phyloP scores from a whole-genome alignment of 2,888 invertebrate species.

The Aspidiotus destructor region DNA sequence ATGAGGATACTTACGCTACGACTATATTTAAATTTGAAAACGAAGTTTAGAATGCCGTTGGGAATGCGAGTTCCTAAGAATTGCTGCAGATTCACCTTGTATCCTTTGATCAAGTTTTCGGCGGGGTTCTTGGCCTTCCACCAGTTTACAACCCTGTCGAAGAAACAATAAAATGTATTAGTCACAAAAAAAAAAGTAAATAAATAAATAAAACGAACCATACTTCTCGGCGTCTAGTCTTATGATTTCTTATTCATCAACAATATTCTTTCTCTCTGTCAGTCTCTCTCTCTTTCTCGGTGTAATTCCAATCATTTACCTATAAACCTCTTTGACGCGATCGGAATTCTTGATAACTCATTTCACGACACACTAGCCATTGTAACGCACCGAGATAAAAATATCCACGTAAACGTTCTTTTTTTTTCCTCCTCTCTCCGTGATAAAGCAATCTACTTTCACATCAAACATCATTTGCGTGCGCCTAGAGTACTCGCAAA shows the following conservation, averaged over 20 bases:
- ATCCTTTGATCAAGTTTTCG: constrained; percentile 76
- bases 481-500: no score
- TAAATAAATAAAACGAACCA: not conserved
- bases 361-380: not conserved
- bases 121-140: constrained; percentile 84
- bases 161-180: not conserved
- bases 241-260: no score
- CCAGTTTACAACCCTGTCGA: constrained; percentile 61
- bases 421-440: no score
- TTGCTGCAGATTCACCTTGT: constrained; percentile 82
- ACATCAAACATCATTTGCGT: no score
- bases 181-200: not conserved
- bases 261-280: no score
- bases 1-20: constrained; percentile 57
- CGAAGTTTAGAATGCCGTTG: constrained; percentile 75
- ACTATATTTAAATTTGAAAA: constrained; percentile 77
- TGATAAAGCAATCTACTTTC: no score
- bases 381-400: no score
- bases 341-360: not conserved
- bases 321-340: not conserved
- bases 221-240: not conserved
- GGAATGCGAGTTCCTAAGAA: constrained; percentile 80
- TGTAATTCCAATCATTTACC: not conserved
- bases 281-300: no score
- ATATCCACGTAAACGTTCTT: no score